These are phyloP conservation scores for Allobates femoralis DNA, from an alignment of 2,797 vertebrate genomes.

Conservation along the genomic window DNA sequence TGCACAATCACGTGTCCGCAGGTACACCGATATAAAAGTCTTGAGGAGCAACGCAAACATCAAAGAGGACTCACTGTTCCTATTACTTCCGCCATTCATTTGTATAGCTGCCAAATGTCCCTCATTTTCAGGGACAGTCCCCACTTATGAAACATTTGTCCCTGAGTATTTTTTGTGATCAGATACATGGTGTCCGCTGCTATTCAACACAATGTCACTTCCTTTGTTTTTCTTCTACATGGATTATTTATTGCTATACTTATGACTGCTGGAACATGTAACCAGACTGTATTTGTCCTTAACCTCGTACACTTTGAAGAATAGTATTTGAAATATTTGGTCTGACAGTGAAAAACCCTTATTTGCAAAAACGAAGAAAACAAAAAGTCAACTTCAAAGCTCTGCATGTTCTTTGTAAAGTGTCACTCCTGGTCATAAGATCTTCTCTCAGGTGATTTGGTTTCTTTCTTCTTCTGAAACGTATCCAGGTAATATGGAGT, in stretches of 20 bases:
- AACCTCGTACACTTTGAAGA: conserved; percentile 20
- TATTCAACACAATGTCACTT: conserved; percentile 12
- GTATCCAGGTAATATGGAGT: neutral
- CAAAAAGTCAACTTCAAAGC: neutral
- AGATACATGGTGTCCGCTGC: conserved; percentile 3
- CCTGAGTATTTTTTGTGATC: conserved; percentile 15
- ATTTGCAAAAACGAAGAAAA: neutral
- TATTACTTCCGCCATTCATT: neutral
- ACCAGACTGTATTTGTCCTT: conserved; percentile 8
- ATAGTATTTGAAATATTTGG: neutral
- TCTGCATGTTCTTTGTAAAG: neutral
- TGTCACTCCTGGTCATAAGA: neutral
- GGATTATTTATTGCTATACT: conserved; percentile 21
- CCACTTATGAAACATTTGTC: neutral
- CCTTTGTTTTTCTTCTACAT: conserved; percentile 1
- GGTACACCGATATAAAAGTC: neutral
- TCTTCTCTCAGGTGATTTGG: neutral
- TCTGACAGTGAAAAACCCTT: conserved; percentile 10
- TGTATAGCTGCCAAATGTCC: conserved; percentile 26
- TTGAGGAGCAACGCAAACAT: neutral
- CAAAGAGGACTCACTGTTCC: neutral
- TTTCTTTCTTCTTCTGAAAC: neutral
- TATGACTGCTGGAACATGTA: conserved; percentile 20
- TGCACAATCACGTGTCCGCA: neutral
- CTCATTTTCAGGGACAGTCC: conserved; percentile 27